Evolutionary conservation across 2,888 invertebrate species (phyloP), one percentile per base, ranked within the genome.

Genomic region (Zygaena filipendulae): DNA sequence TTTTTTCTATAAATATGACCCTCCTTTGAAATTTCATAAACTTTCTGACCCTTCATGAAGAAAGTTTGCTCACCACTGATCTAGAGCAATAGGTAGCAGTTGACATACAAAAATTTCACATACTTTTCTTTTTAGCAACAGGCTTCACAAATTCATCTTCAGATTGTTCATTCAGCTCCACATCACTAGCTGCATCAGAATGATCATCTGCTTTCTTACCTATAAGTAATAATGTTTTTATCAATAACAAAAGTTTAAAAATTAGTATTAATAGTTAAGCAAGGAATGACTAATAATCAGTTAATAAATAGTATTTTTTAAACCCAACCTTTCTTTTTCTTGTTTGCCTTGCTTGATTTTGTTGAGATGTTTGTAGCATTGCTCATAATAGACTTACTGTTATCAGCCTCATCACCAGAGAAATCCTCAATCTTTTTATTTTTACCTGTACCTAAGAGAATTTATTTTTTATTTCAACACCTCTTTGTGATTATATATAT

Each of bases 181-280:
- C 46, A 49, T 80, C 77, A 43, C 79, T 80, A 11, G 77, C 82
- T 38, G 52, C 69, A 48, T 82, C 83, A 26, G 82, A 81, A 81
- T 82, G 82, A 38, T 82, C 82, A 36, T 79, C 80, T 46, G 70
- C 79, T 43, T 77, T 79, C 41, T 82, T 84, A 8, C 80, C 80
- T 59, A 83, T 83, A 11, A 68, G 72, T 77, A 16, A 10, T 46
- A 52, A 24, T 29, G 24, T 33, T 31, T 10, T 3, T 8, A 14
- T 18, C 7, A 11, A 11, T 11, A 22, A 13, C 10, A 2, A 23
- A 5, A 26, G 28, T 35, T 29, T 21, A n/a, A n/a, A n/a, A n/a
- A n/a, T n/a, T n/a, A n/a, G n/a, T n/a, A n/a, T n/a, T n/a, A n/a
- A n/a, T n/a, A n/a, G n/a, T n/a, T n/a, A n/a, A n/a, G n/a, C n/a